These are phyloP conservation scores for Tribolium castaneum DNA, from an alignment of 1,140 invertebrate genomes.

Conservation along the genomic window DNA sequence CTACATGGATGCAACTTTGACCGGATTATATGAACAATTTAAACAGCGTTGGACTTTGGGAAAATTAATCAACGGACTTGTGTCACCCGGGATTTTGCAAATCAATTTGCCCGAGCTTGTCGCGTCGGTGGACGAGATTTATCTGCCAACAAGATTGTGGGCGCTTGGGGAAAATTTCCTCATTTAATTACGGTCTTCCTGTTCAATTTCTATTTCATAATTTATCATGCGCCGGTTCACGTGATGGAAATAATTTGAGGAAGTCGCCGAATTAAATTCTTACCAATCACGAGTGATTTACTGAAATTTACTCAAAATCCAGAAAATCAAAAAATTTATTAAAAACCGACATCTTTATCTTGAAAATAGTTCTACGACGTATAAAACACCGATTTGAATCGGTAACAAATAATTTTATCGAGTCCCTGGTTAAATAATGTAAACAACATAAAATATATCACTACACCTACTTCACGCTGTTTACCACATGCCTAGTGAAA, in stretches of 20 bases:
- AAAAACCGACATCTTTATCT: background rate
- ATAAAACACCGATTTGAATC: background rate
- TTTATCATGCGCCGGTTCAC: background rate
- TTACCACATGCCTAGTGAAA: background rate
- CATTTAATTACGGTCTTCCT: constrained; percentile 2
- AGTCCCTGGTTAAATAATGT: background rate
- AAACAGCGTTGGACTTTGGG: background rate
- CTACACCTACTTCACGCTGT: background rate
- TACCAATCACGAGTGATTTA: no score
- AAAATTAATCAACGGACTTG: background rate
- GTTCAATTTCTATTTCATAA: background rate
- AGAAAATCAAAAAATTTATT: no score
- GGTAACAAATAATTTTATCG: background rate
- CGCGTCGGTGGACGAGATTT: background rate
- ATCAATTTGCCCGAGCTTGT: background rate
- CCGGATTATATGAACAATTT: background rate
- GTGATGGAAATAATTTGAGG: background rate
- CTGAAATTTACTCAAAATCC: no score
- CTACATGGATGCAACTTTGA: background rate
- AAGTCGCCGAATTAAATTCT: background rate
- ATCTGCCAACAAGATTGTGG: constrained; percentile 17
- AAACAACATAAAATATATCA: background rate
- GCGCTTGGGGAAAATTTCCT: background rate
- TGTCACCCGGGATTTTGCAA: background rate
- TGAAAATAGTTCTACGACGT: background rate